Base-by-base conservation (phyloP, 2,888 invertebrate genomes). In the Drosophila cognata region DNA sequence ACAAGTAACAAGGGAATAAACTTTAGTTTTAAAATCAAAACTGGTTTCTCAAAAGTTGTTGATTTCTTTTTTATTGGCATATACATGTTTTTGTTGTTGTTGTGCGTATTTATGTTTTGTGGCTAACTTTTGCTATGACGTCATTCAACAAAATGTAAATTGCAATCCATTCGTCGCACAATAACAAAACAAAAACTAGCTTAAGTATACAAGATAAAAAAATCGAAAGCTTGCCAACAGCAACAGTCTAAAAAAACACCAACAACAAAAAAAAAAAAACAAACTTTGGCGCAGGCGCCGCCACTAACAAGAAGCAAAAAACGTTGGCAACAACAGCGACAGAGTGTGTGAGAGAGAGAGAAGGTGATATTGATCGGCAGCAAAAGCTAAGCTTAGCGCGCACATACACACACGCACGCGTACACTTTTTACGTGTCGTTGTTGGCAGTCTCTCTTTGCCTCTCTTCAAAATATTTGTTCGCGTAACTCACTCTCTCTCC, bases 41-140 rank as follows among this genome's bases (percentile, higher is more conserved):
- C 79, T 70, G 79, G 83, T 82, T 79, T 79, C 59, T 67, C 82
- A 63, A 74, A 72, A 74, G 38, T 81, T 79, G 64, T 79, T 66
- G 76, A 66, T 79, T 82, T 79, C 64, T 68, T 82, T 79, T 79
- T 63, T 48, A 46, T 65, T 78, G 59, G 38, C 62, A 67, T 74
- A 58, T n/a, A 62, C 28, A 41, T 28, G n/a, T 25, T 50, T 28
- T 46, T 55, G 25, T 59, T 55, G 36, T 55, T 46, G 25, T 60
- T 56, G 28, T 56, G 25, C 51, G 46, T 56, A 64, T 56, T 36
- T 53, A 36, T 57, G 28, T 66, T 38, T 35, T 35, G 28, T 52
- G 28, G 29, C 18, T 38, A 28, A 68, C 41, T 61, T 58, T 72
- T 72, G 50, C 18, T 41, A 48, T 77, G 78, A 64, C 78, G 60